These are phyloP conservation scores for Dyspetes luteomarginatus DNA, from an alignment of 2,888 invertebrate genomes.

Conservation along the genomic window DNA sequence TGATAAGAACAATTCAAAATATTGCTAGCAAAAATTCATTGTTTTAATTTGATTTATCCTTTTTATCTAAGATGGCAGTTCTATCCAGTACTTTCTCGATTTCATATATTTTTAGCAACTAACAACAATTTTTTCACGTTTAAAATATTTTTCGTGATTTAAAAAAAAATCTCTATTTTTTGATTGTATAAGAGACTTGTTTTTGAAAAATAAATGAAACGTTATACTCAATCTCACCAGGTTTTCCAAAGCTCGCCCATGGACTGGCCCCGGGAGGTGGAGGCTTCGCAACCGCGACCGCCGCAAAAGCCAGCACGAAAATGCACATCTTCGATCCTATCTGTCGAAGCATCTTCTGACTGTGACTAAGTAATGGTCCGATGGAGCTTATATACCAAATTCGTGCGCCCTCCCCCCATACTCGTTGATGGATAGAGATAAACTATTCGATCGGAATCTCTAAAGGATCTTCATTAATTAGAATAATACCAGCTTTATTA, in stretches of 20 bases:
- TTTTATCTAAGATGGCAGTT: too few species aligned
- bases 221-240: slow-evolving; percentile 35
- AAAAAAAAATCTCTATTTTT: too few species aligned
- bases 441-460: slow-evolving; percentile 35
- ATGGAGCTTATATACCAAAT: slow-evolving; percentile 72
- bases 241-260: slow-evolving; percentile 67
- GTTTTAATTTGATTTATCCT: too few species aligned
- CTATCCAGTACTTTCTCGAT: too few species aligned
- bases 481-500: slow-evolving; percentile 68
- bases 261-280: slow-evolving; percentile 73
- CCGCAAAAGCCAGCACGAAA: slow-evolving; percentile 67
- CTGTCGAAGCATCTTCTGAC: slow-evolving; percentile 72
- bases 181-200: too few species aligned
- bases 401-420: neutral
- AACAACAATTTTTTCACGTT: neutral
- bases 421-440: neutral
- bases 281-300: slow-evolving; percentile 68
- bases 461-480: slow-evolving; percentile 63
- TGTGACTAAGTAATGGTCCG: slow-evolving; percentile 32
- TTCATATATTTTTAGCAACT: slow-evolving; percentile 28
- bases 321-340: slow-evolving; percentile 68
- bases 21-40: too few species aligned
- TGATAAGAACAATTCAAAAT: too few species aligned
- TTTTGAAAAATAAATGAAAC: neutral
- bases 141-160: neutral